These are phyloP conservation scores for Drosophila conformis DNA, from an alignment of 2,888 invertebrate species.

Conservation along the genomic window DNA sequence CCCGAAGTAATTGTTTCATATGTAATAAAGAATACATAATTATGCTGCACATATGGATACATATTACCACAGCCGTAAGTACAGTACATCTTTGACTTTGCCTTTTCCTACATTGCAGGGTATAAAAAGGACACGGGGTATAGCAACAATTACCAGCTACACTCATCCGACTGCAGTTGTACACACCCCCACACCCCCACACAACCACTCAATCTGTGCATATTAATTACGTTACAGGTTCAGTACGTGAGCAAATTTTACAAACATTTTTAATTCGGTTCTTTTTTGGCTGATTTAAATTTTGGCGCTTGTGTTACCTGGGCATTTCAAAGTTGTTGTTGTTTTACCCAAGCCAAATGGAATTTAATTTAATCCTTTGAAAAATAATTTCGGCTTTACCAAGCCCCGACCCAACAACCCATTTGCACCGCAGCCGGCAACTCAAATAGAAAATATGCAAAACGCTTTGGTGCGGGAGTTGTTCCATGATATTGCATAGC, in stretches of 20 bases:
- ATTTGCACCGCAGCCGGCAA: slow-evolving; percentile 1
- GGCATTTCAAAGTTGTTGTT: slow-evolving; percentile 30
- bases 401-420: neutral
- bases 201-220: slow-evolving; percentile 7
- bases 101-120: neutral
- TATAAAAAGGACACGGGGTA: neutral
- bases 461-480: slow-evolving; percentile 45
- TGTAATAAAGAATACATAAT: neutral
- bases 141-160: neutral
- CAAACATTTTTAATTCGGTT: slow-evolving; percentile 71
- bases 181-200: neutral
- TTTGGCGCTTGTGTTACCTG: slow-evolving; percentile 46
- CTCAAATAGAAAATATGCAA: slow-evolving; percentile 52
- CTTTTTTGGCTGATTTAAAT: slow-evolving; percentile 72
- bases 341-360: slow-evolving; percentile 49
- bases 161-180: slow-evolving; percentile 6
- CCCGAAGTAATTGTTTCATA: neutral
- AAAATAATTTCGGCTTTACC: slow-evolving; percentile 56
- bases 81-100: neutral
- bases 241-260: slow-evolving; percentile 30
- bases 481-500: slow-evolving; percentile 26
- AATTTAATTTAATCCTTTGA: slow-evolving; percentile 76
- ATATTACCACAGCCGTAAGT: no score
- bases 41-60: neutral
- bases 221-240: slow-evolving; percentile 47